Conservation (phyloP, 2,888 invertebrate species). For the Ferdinandea cuprea region DNA sequence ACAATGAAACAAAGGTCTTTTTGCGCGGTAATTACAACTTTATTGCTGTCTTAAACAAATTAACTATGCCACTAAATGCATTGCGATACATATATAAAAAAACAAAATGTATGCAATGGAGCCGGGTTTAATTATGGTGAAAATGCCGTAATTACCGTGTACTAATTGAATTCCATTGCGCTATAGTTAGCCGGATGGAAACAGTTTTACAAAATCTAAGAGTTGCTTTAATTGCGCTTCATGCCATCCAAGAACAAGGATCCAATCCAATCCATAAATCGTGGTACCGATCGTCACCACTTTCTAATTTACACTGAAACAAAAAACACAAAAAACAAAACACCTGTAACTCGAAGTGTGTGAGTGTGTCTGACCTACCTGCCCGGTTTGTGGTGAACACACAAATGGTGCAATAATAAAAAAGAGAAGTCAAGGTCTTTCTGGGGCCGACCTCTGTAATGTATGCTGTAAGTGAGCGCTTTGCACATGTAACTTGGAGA, state of each 20-base stretch:
- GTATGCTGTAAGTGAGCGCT: constrained; percentile 25
- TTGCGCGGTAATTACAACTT: constrained; percentile 44
- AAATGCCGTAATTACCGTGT: constrained; percentile 55
- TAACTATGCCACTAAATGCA: constrained; percentile 27
- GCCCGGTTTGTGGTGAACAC: neutral
- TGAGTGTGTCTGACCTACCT: constrained; percentile 10
- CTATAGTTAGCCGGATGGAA: constrained; percentile 67
- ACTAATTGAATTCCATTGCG: constrained; percentile 66
- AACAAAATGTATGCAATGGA: constrained; percentile 66
- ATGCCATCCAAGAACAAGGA: constrained; percentile 45
- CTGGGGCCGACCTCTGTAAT: constrained; percentile 64
- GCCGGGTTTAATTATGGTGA: constrained; percentile 59
- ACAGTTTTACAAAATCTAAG: constrained; percentile 6
- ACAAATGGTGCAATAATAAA: constrained; percentile 23
- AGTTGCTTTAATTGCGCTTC: neutral
- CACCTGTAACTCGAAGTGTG: constrained; percentile 5
- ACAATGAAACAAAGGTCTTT: constrained; percentile 38
- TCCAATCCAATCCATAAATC: constrained; percentile 46
- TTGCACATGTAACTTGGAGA: neutral
- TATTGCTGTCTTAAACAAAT: constrained; percentile 64
- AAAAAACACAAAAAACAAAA: neutral
- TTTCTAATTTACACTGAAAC: constrained; percentile 34
- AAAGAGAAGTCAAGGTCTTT: constrained; percentile 66
- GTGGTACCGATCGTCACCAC: constrained; percentile 34
- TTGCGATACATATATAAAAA: no score